Conservation (phyloP, 2,797 vertebrate species). For the Zenarchopterus dispar region DNA sequence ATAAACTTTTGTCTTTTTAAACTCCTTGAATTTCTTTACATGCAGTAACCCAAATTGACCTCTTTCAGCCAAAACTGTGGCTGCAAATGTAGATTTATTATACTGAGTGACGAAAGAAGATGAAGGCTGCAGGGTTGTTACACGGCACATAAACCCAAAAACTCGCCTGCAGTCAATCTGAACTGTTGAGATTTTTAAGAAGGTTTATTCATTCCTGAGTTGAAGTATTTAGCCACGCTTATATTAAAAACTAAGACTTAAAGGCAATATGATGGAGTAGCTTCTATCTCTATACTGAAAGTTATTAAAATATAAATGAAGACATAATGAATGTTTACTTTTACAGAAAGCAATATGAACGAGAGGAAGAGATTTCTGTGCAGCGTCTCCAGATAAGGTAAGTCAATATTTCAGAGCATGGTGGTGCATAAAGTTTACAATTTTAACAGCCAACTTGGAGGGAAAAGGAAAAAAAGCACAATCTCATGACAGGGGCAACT, state of each 20-base stretch:
- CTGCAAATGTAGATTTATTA: not conserved
- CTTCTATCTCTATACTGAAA: no score
- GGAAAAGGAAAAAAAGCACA: no score
- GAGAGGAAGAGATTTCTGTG: not conserved
- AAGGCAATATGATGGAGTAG: not conserved
- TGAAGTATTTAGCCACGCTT: not conserved
- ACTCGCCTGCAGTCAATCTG: not conserved
- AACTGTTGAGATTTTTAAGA: not conserved
- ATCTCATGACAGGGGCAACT: no score
- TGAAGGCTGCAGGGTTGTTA: not conserved
- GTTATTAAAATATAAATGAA: no score
- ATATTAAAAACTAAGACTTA: not conserved
- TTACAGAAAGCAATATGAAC: not conserved
- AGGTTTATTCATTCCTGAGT: not conserved
- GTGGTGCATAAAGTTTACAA: no score
- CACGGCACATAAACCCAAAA: not conserved
- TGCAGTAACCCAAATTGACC: no score
- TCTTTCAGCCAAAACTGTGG: not conserved
- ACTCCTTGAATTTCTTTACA: no score
- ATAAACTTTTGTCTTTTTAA: no score
- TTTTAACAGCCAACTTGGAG: no score
- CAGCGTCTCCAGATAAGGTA: not conserved
- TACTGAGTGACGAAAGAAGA: not conserved
- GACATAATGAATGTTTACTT: not conserved
- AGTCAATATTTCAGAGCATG: not conserved